Conservation (phyloP, 2,888 invertebrate species). For the Pammene aurita region DNA sequence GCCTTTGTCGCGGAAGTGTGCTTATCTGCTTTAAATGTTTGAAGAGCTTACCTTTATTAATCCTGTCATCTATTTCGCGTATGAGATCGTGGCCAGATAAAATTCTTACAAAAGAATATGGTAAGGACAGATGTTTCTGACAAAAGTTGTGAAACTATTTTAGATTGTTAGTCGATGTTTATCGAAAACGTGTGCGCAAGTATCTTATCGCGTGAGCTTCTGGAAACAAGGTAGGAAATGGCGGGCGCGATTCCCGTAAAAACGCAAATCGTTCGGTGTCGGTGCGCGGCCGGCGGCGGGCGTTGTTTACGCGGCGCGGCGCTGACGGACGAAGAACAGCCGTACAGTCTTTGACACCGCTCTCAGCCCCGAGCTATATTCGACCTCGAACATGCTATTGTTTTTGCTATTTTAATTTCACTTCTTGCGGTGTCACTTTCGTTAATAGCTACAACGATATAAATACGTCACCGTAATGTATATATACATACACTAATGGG, state of each 20-base stretch:
- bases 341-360: constrained; percentile 74
- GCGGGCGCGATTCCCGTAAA: constrained; percentile 59
- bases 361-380: constrained; percentile 63
- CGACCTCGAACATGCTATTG: constrained; percentile 54
- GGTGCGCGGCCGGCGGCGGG: constrained; percentile 47
- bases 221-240: constrained; percentile 33
- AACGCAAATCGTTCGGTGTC: constrained; percentile 68
- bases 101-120: not conserved
- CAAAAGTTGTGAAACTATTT: not conserved
- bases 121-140: constrained; percentile 3
- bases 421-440: constrained; percentile 38
- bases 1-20: constrained; percentile 39
- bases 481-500: constrained; percentile 3
- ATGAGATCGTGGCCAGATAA: not conserved
- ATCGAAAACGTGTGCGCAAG: not conserved
- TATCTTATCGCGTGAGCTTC: constrained; percentile 26
- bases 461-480: not conserved
- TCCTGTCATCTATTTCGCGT: constrained; percentile 14
- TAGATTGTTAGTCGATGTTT: not conserved
- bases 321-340: constrained; percentile 74
- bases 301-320: constrained; percentile 49
- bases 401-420: constrained; percentile 50
- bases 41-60: constrained; percentile 16
- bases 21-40: constrained; percentile 28
- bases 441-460: constrained; percentile 1